These are phyloP conservation scores for Nephrotoma flavescens DNA, from an alignment of 2,888 invertebrate species.

Conservation along the genomic window DNA sequence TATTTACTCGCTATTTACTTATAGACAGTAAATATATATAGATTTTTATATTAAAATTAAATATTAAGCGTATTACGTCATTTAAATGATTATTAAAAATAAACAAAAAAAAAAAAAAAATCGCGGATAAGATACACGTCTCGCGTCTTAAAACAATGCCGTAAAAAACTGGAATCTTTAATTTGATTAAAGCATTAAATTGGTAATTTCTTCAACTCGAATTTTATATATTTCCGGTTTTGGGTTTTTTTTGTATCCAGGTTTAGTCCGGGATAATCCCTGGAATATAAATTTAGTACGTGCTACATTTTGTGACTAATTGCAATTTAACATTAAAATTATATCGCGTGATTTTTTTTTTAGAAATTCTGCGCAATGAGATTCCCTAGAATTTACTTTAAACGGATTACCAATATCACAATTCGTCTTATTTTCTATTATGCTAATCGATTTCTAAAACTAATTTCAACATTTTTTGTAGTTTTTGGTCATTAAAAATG, in stretches of 20 bases:
- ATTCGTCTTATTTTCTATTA: background rate
- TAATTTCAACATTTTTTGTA: background rate
- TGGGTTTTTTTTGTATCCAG: background rate
- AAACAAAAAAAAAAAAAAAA: background rate
- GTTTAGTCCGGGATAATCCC: background rate
- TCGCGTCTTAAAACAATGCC: background rate
- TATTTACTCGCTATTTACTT: background rate
- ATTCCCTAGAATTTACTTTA: background rate
- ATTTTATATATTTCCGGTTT: background rate
- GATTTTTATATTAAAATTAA: background rate
- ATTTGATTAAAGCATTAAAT: background rate
- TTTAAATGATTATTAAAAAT: background rate
- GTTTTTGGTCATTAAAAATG: background rate
- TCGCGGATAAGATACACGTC: background rate
- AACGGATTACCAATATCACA: background rate
- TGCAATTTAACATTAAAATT: background rate
- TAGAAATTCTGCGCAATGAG: background rate
- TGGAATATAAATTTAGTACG: background rate
- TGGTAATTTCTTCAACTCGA: background rate
- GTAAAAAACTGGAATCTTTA: background rate
- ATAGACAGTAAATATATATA: background rate
- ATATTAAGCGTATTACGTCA: background rate
- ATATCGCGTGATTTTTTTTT: background rate
- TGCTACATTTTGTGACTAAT: background rate
- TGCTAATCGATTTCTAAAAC: background rate